A percentile compares a stretch with the other conserved stretches of the same genome.
These are phyloP conservation scores for Heliconius melpomene DNA, from an alignment of 1,140 invertebrate genomes.

Conservation along the genomic window DNA sequence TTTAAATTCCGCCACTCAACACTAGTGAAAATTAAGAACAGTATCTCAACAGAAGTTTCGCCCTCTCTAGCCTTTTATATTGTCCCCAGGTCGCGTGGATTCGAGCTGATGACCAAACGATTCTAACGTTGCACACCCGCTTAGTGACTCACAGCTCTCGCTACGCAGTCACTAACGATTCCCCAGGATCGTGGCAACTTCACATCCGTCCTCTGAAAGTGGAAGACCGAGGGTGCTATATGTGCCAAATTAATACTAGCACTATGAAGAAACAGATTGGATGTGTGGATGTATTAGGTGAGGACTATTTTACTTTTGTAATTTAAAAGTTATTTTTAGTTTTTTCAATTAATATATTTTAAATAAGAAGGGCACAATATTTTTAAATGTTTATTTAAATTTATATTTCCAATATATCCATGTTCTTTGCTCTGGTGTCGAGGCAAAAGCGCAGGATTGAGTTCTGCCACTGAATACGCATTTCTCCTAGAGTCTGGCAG, in stretches of 20 bases:
- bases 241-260: conserved; percentile 94
- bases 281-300: conserved; percentile 94
- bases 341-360: too few relatives aligned
- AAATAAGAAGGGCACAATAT: too few relatives aligned
- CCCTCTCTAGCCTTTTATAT: background rate
- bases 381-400: too few relatives aligned
- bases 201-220: conserved; percentile 88
- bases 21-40: too few relatives aligned
- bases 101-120: conserved; percentile 93
- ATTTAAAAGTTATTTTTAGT: too few relatives aligned
- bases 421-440: too few relatives aligned
- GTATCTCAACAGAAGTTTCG: too few relatives aligned
- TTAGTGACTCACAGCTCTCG: conserved; percentile 94
- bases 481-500: too few relatives aligned
- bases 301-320: conserved; percentile 53
- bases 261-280: conserved; percentile 94
- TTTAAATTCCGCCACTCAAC: background rate
- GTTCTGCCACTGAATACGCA: too few relatives aligned
- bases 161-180: conserved; percentile 90
- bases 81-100: conserved; percentile 92
- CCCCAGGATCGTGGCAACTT: conserved; percentile 88
- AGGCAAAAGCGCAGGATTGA: too few relatives aligned
- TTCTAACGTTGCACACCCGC: conserved; percentile 90
- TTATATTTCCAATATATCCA: too few relatives aligned
- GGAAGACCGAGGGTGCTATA: conserved; percentile 89